Evolutionary conservation across 2,797 vertebrate genomes (phyloP), one percentile per base, ranked within the genome.

Genomic region (Salmo trutta): DNA sequence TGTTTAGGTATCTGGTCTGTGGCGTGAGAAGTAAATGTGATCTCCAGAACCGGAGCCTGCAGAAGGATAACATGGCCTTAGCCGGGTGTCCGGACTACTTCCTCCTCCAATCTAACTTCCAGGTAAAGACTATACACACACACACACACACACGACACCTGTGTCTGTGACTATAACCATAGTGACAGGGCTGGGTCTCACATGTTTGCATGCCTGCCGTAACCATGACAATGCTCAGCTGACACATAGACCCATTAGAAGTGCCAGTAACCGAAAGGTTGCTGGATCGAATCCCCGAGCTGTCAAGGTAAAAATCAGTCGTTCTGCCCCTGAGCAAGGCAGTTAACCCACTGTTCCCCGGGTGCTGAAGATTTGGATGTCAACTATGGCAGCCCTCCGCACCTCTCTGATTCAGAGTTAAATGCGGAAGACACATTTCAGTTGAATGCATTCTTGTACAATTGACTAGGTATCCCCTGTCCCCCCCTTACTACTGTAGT

Each of bases 21-120:
- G 8, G 36, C 29, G 15, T 16, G 73, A 77, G 78, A 84, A 80
- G 82, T 84, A 68, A 86, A 81, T 82, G 84, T 86, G 87, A 78
- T 81, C 81, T 81, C 79, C 80, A 68, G 64, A 33, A 59, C 82
- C 81, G 85, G 82, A 81, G 79, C 77, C 56, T 71, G 66, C 82
- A 73, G 84, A 71, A 66, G 80, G 82, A 81, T 83, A 90, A 88
- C 90, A 96, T 98, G 96, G 95, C 96, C 93, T 94, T 98, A 94
- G 95, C 96, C 78, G 97, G 95, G 91, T 97, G 95, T 85, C 95
- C 96, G 86, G 97, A 97, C 90, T 96, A 95, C 91, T 97, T 96
- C 89, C 90, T 96, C 83, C 95, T 90, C 88, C 95, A 95, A 91
- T 94, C 95, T 4, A 96, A 96, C 90, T 97, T 96, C 87, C 95